phyloP scores from a whole-genome alignment of 92 coral and sea anemone genomes.

The Palythoa caribaeorum region DNA sequence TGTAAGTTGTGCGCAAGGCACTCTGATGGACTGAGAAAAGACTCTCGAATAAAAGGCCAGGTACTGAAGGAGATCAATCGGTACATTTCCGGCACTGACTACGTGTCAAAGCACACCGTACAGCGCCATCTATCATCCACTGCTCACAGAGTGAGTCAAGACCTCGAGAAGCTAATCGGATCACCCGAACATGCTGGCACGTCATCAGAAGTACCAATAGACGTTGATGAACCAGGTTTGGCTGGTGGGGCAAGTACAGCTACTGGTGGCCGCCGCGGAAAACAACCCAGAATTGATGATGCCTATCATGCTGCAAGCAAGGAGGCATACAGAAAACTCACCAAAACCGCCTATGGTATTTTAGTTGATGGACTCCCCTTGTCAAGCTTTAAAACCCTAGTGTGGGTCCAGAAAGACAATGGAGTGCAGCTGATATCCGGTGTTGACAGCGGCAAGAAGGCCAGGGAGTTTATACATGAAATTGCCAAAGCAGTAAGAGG shows the following conservation, averaged over 20 bases:
- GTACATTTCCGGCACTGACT: slow-evolving; percentile 33
- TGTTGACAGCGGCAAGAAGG: slow-evolving; percentile 56
- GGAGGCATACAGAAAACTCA: slow-evolving; percentile 56
- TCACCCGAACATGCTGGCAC: slow-evolving; percentile 35
- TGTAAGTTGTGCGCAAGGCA: slow-evolving; percentile 41
- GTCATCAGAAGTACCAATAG: slow-evolving; percentile 33
- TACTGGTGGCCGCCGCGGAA: slow-evolving; percentile 26
- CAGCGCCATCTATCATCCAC: slow-evolving; percentile 43
- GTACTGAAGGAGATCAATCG: slow-evolving; percentile 33
- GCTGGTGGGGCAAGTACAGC: slow-evolving; percentile 41
- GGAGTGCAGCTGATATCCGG: slow-evolving; percentile 52
- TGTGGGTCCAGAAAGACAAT: slow-evolving; percentile 54
- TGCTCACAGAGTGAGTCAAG: slow-evolving; percentile 39
- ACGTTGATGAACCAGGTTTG: slow-evolving; percentile 18
- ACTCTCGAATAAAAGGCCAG: slow-evolving; percentile 39
- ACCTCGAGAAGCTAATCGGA: slow-evolving; percentile 39
- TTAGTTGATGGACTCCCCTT: slow-evolving; percentile 53
- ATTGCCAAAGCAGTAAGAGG: slow-evolving; percentile 54
- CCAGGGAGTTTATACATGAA: slow-evolving; percentile 56
- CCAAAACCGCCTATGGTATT: slow-evolving; percentile 54
- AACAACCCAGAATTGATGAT: slow-evolving; percentile 36
- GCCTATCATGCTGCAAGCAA: slow-evolving; percentile 38
- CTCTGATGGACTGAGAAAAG: slow-evolving; percentile 30
- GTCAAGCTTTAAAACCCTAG: slow-evolving; percentile 46
- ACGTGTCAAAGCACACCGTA: slow-evolving; percentile 36